phyloP scores from a whole-genome alignment of 2,888 invertebrate genomes.

The Prenolepis imparis region DNA sequence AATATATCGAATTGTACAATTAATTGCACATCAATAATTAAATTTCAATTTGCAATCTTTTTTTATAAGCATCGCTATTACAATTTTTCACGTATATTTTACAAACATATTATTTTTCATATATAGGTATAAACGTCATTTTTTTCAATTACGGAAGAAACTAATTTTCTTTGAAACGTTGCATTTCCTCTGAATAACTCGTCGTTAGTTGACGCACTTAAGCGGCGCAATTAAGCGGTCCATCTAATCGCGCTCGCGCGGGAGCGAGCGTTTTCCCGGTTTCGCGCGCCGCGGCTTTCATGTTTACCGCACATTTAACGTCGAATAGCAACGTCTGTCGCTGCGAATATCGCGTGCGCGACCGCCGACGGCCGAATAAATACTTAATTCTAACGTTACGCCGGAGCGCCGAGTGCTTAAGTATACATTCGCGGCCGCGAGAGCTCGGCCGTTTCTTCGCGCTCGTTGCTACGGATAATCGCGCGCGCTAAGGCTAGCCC shows the following conservation, averaged over 20 bases:
- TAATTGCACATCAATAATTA: background rate
- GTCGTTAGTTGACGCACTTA: conserved; percentile 19
- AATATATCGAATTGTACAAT: background rate
- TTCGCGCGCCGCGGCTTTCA: conserved; percentile 38
- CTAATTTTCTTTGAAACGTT: background rate
- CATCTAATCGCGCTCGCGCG: conserved; percentile 10
- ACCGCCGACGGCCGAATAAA: conserved; percentile 35
- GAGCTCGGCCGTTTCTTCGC: conserved; percentile 57
- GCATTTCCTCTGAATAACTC: background rate
- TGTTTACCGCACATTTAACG: conserved; percentile 59
- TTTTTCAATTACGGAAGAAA: background rate
- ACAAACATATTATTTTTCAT: background rate
- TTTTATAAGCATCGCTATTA: background rate
- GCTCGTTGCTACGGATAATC: conserved; percentile 65
- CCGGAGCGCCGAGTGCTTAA: conserved; percentile 30
- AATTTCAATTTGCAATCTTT: background rate
- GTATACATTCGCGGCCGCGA: conserved; percentile 41
- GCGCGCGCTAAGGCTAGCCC: conserved; percentile 61
- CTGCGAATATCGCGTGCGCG: conserved; percentile 45
- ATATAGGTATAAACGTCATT: background rate
- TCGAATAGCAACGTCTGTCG: conserved; percentile 36
- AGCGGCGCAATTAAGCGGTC: conserved; percentile 32
- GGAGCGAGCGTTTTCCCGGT: conserved; percentile 10
- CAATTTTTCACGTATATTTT: background rate
- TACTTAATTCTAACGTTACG: conserved; percentile 47